Base-by-base conservation (phyloP, 2,113 vertebrate species). In the Hipposideros armiger region DNA sequence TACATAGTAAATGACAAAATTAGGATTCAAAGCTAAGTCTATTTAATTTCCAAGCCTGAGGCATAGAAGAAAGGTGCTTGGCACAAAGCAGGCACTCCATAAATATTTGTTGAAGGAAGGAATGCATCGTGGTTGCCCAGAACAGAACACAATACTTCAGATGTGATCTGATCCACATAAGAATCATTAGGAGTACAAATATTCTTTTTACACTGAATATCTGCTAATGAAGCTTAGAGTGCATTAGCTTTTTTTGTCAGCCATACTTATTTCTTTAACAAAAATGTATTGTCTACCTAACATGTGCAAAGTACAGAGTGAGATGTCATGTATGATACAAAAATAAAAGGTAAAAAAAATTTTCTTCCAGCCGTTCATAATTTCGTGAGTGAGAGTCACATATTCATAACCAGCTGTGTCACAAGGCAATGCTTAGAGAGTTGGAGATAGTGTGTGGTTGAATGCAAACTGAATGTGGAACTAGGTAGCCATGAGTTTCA, bases 61-160 rank as follows among this genome's bases (percentile, higher is more conserved):
- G 76, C 91, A 84, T 36, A 69, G 52, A 87, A 85, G 56, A 92
- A 87, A 82, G 36, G 69, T 89, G 42, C 77, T 96, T 93, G 92
- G 92, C 77, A 91, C 83, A 91, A 40, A 76, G 66, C 84, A 36
- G 58, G 45, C 45, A 84, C 66, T 87, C 28, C 72, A 90, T 40
- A 95, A 95, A 87, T 64, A 96, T 93, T 95, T 91, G 87, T 50
- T 93, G 83, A 95, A 89, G 87, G 54, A 96, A 82, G 60, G 92
- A 95, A 96, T 95, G 56, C 9, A 42, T 36, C 77, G 62, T n/a
- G 67, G 26, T 32, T 97, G 92, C 94, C 87, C 94, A 96, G 92
- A 85, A 96, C 22, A 70, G 73, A 95, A 86, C 56, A 62, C 47
- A 82, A 81, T 95, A 97, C 77, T 95, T 91, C 54, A 95, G 67